Evolutionary conservation across 1,140 invertebrate genomes (phyloP).

Genomic region (Aradophagus sp.): DNA sequence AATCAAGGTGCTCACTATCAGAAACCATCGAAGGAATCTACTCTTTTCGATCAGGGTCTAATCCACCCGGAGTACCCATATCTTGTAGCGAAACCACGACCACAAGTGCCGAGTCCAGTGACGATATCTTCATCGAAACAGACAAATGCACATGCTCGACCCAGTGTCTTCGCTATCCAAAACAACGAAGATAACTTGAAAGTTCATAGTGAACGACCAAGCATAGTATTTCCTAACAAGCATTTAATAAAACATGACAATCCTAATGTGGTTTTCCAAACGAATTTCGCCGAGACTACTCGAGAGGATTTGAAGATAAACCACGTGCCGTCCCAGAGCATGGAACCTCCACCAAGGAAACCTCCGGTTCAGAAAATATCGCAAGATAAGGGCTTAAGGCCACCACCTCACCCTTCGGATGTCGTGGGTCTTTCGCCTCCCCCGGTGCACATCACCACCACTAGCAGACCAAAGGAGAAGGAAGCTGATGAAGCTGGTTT

Average conservation of each 20-base stretch:
- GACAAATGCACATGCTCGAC: conserved; percentile 45
- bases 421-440: conserved; percentile 71
- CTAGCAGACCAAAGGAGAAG: conserved; percentile 53
- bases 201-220: conserved; percentile 64
- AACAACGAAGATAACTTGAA: conserved; percentile 65
- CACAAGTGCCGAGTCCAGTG: conserved; percentile 64
- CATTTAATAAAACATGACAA: too few species aligned
- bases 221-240: conserved; percentile 48
- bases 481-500: conserved; percentile 61
- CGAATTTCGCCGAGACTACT: conserved; percentile 57
- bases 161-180: too few species aligned
- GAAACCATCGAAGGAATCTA: too few species aligned
- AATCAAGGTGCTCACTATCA: too few species aligned
- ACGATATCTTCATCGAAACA: conserved; percentile 62
- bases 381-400: conserved; percentile 62
- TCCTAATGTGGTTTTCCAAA: too few species aligned
- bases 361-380: conserved; percentile 51
- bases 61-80: conserved; percentile 71
- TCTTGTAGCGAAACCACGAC: conserved; percentile 68
- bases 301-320: conserved; percentile 10
- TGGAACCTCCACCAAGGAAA: conserved; percentile 67
- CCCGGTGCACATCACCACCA: conserved; percentile 66
- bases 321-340: conserved; percentile 64
- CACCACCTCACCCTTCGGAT: conserved; percentile 65
- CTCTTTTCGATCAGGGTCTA: too few species aligned